Evolutionary conservation across 2,888 invertebrate species (phyloP).

Genomic region (Caenorhabditis becei): DNA sequence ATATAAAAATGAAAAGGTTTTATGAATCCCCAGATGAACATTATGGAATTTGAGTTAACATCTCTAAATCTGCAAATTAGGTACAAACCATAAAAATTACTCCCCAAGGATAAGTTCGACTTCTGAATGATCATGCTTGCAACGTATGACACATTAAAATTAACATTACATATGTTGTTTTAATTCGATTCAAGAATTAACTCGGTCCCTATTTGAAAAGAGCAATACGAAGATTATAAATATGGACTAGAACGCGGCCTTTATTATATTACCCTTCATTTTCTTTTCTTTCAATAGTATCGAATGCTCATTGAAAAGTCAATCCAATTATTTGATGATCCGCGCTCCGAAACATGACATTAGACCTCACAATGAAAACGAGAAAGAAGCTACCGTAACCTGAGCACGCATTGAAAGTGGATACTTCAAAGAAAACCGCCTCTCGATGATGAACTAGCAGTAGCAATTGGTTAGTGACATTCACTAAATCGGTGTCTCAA

Average conservation of each 20-base stretch:
- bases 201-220: too few species aligned
- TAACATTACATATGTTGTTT: background rate
- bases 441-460: conserved; percentile 23
- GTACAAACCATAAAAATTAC: conserved; percentile 56
- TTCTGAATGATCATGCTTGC: conserved; percentile 42
- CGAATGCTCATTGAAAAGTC: conserved; percentile 59
- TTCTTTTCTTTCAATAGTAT: conserved; percentile 40
- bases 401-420: conserved; percentile 23
- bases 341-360: conserved; percentile 35
- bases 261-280: conserved; percentile 56
- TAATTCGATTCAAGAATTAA: background rate
- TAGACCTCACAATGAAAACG: conserved; percentile 49
- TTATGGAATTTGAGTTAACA: conserved; percentile 17
- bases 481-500: conserved; percentile 25
- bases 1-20: background rate
- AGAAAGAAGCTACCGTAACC: conserved; percentile 51
- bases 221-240: conserved; percentile 43
- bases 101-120: conserved; percentile 45
- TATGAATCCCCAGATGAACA: conserved; percentile 52
- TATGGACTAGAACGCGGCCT: conserved; percentile 27
- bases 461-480: conserved; percentile 1
- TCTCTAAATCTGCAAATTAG: conserved; percentile 66
- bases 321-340: conserved; percentile 64
- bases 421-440: conserved; percentile 49
- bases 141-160: background rate